Evolutionary conservation across 2,888 invertebrate genomes (phyloP).

Genomic region (Lasioglossum lativentre): DNA sequence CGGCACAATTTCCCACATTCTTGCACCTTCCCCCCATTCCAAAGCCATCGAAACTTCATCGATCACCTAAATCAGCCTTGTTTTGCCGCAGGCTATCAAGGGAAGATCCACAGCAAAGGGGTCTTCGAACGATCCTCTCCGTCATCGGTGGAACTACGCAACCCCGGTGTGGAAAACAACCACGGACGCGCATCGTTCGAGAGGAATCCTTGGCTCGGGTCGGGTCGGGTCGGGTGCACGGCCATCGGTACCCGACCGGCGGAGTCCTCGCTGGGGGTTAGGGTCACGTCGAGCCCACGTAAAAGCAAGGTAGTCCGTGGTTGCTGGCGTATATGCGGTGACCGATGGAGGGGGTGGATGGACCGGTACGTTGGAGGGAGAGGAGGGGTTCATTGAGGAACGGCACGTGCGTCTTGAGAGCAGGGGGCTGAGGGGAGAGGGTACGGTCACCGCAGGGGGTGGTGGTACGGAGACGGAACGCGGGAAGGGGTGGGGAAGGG

Average conservation of each 20-base stretch:
- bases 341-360: slow-evolving; percentile 19
- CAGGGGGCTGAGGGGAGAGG: background rate
- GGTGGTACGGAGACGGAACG: background rate
- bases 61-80: background rate
- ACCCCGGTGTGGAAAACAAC: background rate
- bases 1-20: too few relatives aligned
- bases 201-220: slow-evolving; percentile 13
- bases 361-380: slow-evolving; percentile 52
- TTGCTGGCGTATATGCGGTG: slow-evolving; percentile 37
- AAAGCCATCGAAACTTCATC: background rate
- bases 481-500: background rate
- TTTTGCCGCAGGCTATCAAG: background rate
- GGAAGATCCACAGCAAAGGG: background rate
- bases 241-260: slow-evolving; percentile 24
- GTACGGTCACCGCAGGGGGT: slow-evolving; percentile 2
- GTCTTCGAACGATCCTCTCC: background rate
- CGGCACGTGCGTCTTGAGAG: slow-evolving; percentile 74
- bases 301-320: slow-evolving; percentile 53
- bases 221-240: slow-evolving; percentile 52
- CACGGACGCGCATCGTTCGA: background rate
- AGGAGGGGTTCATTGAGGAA: slow-evolving; percentile 80
- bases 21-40: too few relatives aligned
- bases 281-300: slow-evolving; percentile 66
- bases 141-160: background rate
- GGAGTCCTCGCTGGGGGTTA: slow-evolving; percentile 65